Percentiles rank a stretch among this genome's conserved stretches.
Evolutionary conservation across 2,888 invertebrate genomes (phyloP).

Genomic region (Macropis europaea): DNA sequence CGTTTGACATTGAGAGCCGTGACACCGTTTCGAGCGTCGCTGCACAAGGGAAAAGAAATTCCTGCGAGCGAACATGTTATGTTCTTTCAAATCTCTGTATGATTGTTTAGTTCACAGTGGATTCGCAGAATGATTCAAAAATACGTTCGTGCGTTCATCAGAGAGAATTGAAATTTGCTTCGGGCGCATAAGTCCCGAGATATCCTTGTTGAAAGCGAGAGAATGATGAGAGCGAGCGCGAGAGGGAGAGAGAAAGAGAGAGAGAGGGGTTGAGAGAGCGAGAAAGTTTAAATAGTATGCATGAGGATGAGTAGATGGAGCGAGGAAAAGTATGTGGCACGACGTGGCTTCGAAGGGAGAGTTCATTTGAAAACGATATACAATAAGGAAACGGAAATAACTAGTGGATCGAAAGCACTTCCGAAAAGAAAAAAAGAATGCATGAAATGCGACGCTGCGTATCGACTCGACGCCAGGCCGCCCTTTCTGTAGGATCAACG

Average conservation of each 20-base stretch:
- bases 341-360: slow-evolving; percentile 18
- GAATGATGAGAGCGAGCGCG: slow-evolving; percentile 33
- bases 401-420: slow-evolving; percentile 46
- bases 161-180: slow-evolving; percentile 67
- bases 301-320: slow-evolving; percentile 26
- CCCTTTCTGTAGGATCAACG: slow-evolving; percentile 58
- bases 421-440: slow-evolving; percentile 39
- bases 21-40: slow-evolving; percentile 35
- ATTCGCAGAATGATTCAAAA: slow-evolving; percentile 32
- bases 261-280: slow-evolving; percentile 13
- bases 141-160: slow-evolving; percentile 45
- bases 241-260: slow-evolving; percentile 28
- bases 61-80: slow-evolving; percentile 4
- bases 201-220: slow-evolving; percentile 54
- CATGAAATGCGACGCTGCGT: slow-evolving; percentile 56
- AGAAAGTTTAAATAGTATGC: slow-evolving; percentile 40
- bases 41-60: slow-evolving; percentile 28
- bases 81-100: slow-evolving; percentile 33
- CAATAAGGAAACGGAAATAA: slow-evolving; percentile 23
- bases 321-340: slow-evolving; percentile 22
- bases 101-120: slow-evolving; percentile 54
- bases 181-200: slow-evolving; percentile 50
- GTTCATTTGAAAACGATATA: slow-evolving; percentile 1
- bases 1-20: neutral
- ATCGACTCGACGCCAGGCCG: slow-evolving; percentile 52